These are phyloP conservation scores for Drymodes brunneopygia DNA, from an alignment of 2,113 vertebrate species.

Conservation along the genomic window DNA sequence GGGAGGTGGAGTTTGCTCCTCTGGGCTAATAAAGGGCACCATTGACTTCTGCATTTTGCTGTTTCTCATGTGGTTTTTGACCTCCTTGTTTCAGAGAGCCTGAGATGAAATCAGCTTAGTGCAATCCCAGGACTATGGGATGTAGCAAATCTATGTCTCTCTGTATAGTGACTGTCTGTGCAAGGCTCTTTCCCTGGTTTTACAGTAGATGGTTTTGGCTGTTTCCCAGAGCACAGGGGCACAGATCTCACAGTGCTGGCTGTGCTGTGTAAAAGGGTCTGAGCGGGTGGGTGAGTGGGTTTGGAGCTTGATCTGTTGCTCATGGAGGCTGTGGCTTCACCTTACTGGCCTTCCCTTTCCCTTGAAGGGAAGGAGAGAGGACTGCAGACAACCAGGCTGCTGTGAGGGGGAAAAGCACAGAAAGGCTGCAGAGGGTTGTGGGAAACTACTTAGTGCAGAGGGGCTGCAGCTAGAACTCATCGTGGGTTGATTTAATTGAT, in stretches of 20 bases:
- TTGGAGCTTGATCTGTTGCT: not conserved
- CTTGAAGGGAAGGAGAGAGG: not conserved
- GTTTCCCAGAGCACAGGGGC: not conserved
- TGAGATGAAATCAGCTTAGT: not conserved
- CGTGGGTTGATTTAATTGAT: not conserved
- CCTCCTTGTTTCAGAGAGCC: not conserved
- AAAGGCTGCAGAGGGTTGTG: not conserved
- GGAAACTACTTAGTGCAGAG: not conserved
- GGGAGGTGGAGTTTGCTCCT: not conserved
- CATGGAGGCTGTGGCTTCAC: not conserved
- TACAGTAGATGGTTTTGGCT: not conserved
- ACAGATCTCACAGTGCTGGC: not conserved
- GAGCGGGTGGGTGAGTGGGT: not conserved
- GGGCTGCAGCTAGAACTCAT: not conserved
- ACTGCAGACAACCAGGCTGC: not conserved
- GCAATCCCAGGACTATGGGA: not conserved
- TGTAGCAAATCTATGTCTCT: not conserved
- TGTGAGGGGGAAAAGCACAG: not conserved
- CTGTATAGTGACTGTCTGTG: not conserved
- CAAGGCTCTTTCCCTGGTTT: not conserved
- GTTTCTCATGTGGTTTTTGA: not conserved
- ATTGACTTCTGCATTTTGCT: not conserved
- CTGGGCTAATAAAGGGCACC: not conserved
- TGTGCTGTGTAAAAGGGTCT: not conserved
- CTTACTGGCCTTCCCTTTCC: not conserved